Evolutionary conservation across 2,113 vertebrate species (phyloP).

Genomic region (Astur gentilis): DNA sequence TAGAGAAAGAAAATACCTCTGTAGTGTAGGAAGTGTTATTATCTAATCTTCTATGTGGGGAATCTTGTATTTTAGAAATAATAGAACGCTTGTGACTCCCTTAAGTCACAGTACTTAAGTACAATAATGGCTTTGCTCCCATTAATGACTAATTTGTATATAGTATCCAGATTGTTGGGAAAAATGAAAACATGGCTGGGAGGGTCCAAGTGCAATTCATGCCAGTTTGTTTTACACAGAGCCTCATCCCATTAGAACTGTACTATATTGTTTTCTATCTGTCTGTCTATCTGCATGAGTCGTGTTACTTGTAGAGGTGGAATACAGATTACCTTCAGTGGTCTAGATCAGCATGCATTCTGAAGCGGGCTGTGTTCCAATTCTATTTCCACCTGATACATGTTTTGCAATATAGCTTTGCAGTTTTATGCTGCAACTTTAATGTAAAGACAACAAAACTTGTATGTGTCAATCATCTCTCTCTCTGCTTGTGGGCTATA

Average conservation of each 20-base stretch:
- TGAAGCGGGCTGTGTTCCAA: not conserved
- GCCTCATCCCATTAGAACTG: not conserved
- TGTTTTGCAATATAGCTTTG: not conserved
- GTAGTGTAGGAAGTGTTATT: not conserved
- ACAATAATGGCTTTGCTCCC: not conserved
- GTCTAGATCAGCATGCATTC: not conserved
- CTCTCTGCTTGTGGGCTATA: not conserved
- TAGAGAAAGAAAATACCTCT: not conserved
- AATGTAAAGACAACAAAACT: not conserved
- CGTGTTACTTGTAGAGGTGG: not conserved
- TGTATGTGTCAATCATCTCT: not conserved
- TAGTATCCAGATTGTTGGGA: not conserved
- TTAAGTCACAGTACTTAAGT: not conserved
- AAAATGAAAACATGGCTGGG: not conserved
- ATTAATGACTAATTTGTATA: not conserved
- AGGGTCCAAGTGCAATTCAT: not conserved
- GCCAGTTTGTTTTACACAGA: not conserved
- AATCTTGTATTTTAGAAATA: not conserved
- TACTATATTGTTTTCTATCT: not conserved
- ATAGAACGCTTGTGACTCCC: not conserved
- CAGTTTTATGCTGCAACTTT: not conserved
- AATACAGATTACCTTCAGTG: not conserved
- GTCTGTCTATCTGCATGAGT: not conserved
- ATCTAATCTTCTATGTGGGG: not conserved
- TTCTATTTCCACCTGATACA: not conserved